Percentiles rank a stretch among this genome's conserved stretches.
Evolutionary conservation across 2,888 invertebrate species (phyloP).

Genomic region (Aspidiotus rigidus): DNA sequence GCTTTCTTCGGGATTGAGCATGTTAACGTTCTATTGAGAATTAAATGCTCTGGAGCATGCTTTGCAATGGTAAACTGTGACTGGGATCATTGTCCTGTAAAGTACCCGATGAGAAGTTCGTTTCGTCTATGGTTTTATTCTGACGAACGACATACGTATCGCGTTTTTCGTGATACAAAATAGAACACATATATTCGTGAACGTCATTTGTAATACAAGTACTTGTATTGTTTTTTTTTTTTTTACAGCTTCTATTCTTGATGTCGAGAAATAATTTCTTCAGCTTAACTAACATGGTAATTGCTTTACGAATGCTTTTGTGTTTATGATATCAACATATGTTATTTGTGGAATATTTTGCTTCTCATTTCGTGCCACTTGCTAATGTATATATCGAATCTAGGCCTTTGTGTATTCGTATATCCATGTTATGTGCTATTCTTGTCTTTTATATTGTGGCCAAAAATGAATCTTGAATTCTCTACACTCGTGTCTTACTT

Average conservation of each 20-base stretch:
- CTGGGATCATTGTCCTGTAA: background rate
- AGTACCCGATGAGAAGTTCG: background rate
- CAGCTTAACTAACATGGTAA: constrained; percentile 32
- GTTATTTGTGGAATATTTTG: no score
- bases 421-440: no score
- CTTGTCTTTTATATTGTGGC: no score
- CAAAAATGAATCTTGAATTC: no score
- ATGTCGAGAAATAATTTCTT: constrained; percentile 24
- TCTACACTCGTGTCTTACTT: no score
- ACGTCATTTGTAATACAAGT: constrained; percentile 12
- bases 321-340: background rate
- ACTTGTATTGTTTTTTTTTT: constrained; percentile 17
- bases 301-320: constrained; percentile 23
- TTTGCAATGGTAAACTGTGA: background rate
- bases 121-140: background rate
- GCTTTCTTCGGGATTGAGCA: background rate
- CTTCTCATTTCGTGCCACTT: no score
- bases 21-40: background rate
- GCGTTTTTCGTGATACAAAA: no score
- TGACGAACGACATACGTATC: background rate
- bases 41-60: background rate
- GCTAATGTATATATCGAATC: no score
- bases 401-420: no score
- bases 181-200: background rate
- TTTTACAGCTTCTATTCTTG: constrained; percentile 31